Evolutionary conservation across 2,797 vertebrate species (phyloP), one percentile per base, ranked within the genome.

Genomic region (Epinephelus coioides): DNA sequence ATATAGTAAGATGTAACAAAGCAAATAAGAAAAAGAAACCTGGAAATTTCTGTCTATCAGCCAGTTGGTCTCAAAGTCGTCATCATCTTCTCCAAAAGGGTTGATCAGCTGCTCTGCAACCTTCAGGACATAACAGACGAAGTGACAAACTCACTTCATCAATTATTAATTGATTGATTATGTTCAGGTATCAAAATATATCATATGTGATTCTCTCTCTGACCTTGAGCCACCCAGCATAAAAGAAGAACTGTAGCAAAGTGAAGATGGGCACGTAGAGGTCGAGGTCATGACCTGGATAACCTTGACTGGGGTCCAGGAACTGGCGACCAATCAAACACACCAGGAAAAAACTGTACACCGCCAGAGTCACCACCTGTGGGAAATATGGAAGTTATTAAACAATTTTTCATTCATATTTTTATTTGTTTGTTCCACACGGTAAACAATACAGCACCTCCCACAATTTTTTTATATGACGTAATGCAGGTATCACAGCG

Each of bases 201-300:
- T 9, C 15, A 51, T 17, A 1, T 6, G 12, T 38, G 34, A 51
- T 8, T 10, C 19, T 43, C 25, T 7, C 2, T 76, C 79, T 57
- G 73, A 98, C 98, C 97, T 98, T 98, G 60, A 99, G 96, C 98
- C 97, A 98, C 4, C 98, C 97, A 0, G 96, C 96, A 0, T 98
- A 98, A 90, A 98, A 98, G 92, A 98, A 98, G 93, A 98, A 98
- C 92, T 98, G 98, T 1, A 98, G 94, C 54, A 98, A 89, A 15
- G 98, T 98, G 91, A 99, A 98, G 82, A 98, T 94, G 4, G 98
- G 98, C 13, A 98, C 82, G 0, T 96, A 97, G 50, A 99, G 95
- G 89, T 99, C 98, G 9, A 99, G 94, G 73, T 97, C 96, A 2
- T 99, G 97, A 53, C 96, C 97, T 0, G 90, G 89, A 73, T 98